phyloP scores from a whole-genome alignment of 1,140 invertebrate species.

The Protaetia brevitarsis region DNA sequence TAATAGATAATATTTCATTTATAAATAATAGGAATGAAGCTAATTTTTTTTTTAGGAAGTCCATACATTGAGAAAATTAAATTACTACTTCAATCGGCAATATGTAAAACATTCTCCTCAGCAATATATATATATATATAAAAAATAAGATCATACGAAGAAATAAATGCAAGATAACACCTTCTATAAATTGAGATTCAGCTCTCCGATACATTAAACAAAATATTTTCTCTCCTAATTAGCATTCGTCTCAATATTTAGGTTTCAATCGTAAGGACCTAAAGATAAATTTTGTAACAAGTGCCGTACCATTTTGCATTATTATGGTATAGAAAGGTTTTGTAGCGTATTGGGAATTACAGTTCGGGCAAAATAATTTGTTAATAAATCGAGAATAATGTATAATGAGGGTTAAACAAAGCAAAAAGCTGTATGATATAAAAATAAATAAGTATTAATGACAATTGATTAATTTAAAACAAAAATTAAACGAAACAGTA shows the following conservation, averaged over 20 bases:
- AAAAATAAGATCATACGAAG: not conserved
- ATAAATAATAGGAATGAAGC: no score
- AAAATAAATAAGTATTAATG: not conserved
- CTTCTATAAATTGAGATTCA: no score
- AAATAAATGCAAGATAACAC: not conserved
- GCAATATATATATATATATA: not conserved
- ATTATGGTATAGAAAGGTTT: conserved; percentile 16
- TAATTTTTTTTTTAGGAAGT: no score
- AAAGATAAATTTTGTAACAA: conserved; percentile 45
- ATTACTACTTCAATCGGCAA: not conserved
- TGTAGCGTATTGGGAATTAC: no score
- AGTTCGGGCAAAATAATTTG: conserved; percentile 19
- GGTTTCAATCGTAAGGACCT: conserved; percentile 7
- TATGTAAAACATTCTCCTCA: conserved; percentile 12
- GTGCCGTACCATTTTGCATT: conserved; percentile 43
- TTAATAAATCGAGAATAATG: conserved; percentile 21
- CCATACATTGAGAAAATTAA: no score
- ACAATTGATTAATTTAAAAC: not conserved
- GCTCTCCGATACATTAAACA: no score
- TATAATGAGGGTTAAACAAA: conserved; percentile 19
- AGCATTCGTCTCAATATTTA: not conserved
- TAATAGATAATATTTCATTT: no score
- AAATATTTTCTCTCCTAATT: not conserved
- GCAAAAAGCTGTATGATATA: not conserved
- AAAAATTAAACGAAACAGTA: not conserved